A percentile compares a stretch with the other conserved stretches of the same genome.
These are phyloP conservation scores for Pasiphila rectangulata DNA, from an alignment of 2,888 invertebrate species.

Conservation along the genomic window DNA sequence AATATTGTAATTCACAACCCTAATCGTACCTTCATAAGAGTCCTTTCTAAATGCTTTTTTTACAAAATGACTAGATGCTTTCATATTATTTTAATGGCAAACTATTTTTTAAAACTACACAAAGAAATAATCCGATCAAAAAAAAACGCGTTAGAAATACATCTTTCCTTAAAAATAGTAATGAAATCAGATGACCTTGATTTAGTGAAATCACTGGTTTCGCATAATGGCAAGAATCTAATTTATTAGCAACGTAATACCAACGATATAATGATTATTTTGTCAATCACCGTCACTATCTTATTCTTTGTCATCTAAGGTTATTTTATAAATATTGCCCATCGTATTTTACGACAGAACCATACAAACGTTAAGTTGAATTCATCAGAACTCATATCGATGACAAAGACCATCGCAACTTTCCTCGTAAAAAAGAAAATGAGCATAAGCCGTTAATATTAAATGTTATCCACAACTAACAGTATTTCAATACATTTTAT, in stretches of 20 bases:
- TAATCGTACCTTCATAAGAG: constrained; percentile 61
- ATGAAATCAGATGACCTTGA: constrained; percentile 1
- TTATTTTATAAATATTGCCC: constrained; percentile 19
- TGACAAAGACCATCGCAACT: constrained; percentile 26
- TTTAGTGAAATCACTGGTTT: constrained; percentile 41
- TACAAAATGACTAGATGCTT: constrained; percentile 69
- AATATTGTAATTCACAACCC: constrained; percentile 78
- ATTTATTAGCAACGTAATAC: constrained; percentile 33
- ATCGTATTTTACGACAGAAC: constrained; percentile 15
- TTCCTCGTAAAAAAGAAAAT: constrained; percentile 23
- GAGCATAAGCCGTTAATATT: constrained; percentile 19
- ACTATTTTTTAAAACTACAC: constrained; percentile 23
- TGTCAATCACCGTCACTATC: constrained; percentile 21
- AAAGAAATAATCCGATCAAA: constrained; percentile 19
- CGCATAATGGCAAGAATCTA: constrained; percentile 50
- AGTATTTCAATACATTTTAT: constrained; percentile 44
- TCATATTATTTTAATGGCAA: constrained; percentile 67
- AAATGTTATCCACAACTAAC: constrained; percentile 23
- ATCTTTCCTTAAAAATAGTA: constrained; percentile 40
- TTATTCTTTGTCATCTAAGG: constrained; percentile 23
- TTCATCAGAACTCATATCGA: not conserved
- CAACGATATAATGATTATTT: constrained; percentile 10
- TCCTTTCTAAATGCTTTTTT: constrained; percentile 61
- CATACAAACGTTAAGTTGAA: not conserved
- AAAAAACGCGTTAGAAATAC: constrained; percentile 39